A percentile compares a stretch with the other conserved stretches of the same genome.
Conservation (phyloP, 2,113 vertebrate species). For the Vulpes lagopus region DNA sequence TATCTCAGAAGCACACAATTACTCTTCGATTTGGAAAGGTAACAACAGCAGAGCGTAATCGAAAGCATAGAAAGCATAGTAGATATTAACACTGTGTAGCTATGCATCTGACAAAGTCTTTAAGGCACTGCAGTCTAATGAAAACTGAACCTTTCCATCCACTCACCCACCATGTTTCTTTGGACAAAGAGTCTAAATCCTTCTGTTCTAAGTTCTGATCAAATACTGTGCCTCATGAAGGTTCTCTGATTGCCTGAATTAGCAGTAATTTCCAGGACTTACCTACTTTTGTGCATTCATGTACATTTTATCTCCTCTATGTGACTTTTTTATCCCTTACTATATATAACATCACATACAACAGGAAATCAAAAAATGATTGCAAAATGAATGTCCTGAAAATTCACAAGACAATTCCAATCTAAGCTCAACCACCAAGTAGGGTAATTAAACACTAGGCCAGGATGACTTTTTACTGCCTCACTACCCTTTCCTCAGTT, state of each 20-base stretch:
- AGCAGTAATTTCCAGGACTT: constrained; percentile 1
- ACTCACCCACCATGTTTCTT: neutral
- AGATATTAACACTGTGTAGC: constrained; percentile 26
- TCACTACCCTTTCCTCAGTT: constrained; percentile 21
- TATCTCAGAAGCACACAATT: constrained; percentile 54
- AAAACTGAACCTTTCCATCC: constrained; percentile 20
- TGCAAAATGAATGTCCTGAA: constrained; percentile 43
- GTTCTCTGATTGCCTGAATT: neutral
- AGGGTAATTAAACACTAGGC: neutral
- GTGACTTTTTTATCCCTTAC: constrained; percentile 1
- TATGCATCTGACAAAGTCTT: constrained; percentile 39
- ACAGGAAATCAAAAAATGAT: neutral
- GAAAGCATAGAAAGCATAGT: constrained; percentile 40
- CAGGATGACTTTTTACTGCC: neutral
- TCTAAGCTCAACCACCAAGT: neutral
- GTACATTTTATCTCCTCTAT: neutral
- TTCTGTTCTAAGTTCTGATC: neutral
- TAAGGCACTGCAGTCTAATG: neutral
- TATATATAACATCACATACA: neutral
- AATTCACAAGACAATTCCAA: neutral
- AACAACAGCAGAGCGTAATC: neutral
- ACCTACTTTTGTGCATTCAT: neutral
- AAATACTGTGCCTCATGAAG: neutral
- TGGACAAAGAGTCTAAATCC: constrained; percentile 7
- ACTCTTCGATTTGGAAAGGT: constrained; percentile 34